Evolutionary conservation across 2,888 invertebrate genomes (phyloP), one percentile per base, ranked within the genome.

Genomic region (Actias luna): DNA sequence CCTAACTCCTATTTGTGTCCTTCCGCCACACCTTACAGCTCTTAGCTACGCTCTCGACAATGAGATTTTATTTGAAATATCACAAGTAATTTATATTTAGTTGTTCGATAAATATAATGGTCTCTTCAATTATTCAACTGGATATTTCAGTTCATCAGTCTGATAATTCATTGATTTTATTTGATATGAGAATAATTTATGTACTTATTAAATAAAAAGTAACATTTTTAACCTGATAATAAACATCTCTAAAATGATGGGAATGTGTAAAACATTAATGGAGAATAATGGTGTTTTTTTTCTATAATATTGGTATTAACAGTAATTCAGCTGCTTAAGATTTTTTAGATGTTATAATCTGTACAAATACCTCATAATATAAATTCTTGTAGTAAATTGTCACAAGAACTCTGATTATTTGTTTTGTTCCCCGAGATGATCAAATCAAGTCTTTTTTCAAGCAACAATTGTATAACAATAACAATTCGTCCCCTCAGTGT

Each of bases 1-100:
- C n/a, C n/a, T n/a, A n/a, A n/a, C n/a, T n/a, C n/a, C n/a, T n/a
- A n/a, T n/a, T n/a, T n/a, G n/a, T n/a, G n/a, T n/a, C n/a, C 12
- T 39, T 18, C 25, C 52, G n/a, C 35, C 22, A 35, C 46, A 18
- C 18, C 22, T 25, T 25, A 25, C 25, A 50, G 46, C 46, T 4
- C 10, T 5, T 22, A 22, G 25, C 46, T 50, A 25, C 25, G 12
- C 12, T 22, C 25, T 22, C 25, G 46, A 50, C 46, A 50, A 25
- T 50, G 46, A 25, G 46, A 39, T 42, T 42, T 42, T 18, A n/a
- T 18, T 8, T 42, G 5, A 50, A 50, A 50, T 50, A 50, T 50
- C 46, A 50, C 46, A 50, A 50, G 25, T 50, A 50, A 50, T 50
- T 25, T 50, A 50, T 50, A 50, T 50, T 25, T 25, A 50, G 25